Conservation (phyloP, 2,888 invertebrate genomes). For the Eupithecia tripunctaria region DNA sequence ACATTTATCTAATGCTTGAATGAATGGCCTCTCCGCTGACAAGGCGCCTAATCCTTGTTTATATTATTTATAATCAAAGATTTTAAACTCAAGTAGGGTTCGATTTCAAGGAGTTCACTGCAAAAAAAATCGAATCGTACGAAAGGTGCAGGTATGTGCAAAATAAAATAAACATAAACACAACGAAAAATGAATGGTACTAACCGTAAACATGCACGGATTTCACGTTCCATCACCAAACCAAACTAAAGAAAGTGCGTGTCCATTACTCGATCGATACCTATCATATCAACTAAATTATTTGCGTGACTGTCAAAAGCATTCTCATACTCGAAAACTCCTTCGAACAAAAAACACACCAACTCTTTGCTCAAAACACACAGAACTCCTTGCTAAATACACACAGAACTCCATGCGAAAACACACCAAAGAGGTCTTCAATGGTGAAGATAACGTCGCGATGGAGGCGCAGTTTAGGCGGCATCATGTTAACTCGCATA, state of each 20-base stretch:
- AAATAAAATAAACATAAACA: neutral
- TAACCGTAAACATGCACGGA: neutral
- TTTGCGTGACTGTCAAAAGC: neutral
- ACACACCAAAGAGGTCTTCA: constrained; percentile 76
- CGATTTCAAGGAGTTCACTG: too few relatives aligned
- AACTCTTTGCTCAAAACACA: neutral
- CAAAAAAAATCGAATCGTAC: too few relatives aligned
- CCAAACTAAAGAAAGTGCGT: neutral
- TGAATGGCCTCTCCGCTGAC: too few relatives aligned
- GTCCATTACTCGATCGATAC: neutral
- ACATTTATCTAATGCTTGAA: neutral
- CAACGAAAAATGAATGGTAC: neutral
- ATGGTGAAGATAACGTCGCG: constrained; percentile 78
- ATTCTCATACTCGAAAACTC: neutral
- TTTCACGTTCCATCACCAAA: neutral
- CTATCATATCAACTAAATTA: neutral
- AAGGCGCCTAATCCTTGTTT: too few relatives aligned
- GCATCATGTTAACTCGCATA: constrained; percentile 73
- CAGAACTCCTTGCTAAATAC: neutral
- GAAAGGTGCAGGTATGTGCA: too few relatives aligned
- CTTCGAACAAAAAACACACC: neutral
- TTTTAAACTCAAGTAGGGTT: too few relatives aligned
- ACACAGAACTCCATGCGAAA: neutral
- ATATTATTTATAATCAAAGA: too few relatives aligned
- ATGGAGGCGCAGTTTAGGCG: constrained; percentile 75